phyloP scores from a whole-genome alignment of 2,888 invertebrate genomes.

The Amphipoea lucens region DNA sequence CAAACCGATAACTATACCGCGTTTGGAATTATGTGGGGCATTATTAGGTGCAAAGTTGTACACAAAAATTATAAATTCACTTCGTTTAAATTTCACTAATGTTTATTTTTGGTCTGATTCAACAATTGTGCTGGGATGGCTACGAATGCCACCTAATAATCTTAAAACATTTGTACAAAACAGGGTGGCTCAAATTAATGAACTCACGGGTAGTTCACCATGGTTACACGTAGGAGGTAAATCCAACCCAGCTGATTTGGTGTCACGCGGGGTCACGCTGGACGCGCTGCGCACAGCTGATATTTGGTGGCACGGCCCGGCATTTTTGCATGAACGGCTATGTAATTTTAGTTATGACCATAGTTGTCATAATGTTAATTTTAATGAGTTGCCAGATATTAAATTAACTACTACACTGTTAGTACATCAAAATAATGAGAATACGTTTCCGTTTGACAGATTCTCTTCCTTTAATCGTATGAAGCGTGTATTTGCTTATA shows the following conservation, averaged over 20 bases:
- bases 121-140: constrained; percentile 9
- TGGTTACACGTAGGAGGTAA: too few relatives aligned
- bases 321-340: not conserved
- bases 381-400: constrained; percentile 6
- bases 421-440: not conserved
- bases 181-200: too few relatives aligned
- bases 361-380: not conserved
- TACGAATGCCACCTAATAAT: constrained; percentile 3
- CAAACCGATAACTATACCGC: too few relatives aligned
- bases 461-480: not conserved
- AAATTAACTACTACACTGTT: not conserved
- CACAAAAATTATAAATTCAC: constrained; percentile 1
- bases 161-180: not conserved
- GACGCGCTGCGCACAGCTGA: constrained; percentile 4
- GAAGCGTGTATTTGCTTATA: not conserved
- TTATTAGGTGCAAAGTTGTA: not conserved
- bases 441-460: constrained; percentile 2
- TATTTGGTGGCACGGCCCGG: constrained; percentile 6
- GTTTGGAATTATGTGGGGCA: too few relatives aligned
- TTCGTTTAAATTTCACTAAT: not conserved
- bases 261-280: constrained; percentile 5
- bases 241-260: constrained; percentile 9
- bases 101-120: constrained; percentile 6
- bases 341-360: constrained; percentile 3
- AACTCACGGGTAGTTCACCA: too few relatives aligned